Base-by-base conservation (phyloP, 2,888 invertebrate species). In the Trilocha varians region DNA sequence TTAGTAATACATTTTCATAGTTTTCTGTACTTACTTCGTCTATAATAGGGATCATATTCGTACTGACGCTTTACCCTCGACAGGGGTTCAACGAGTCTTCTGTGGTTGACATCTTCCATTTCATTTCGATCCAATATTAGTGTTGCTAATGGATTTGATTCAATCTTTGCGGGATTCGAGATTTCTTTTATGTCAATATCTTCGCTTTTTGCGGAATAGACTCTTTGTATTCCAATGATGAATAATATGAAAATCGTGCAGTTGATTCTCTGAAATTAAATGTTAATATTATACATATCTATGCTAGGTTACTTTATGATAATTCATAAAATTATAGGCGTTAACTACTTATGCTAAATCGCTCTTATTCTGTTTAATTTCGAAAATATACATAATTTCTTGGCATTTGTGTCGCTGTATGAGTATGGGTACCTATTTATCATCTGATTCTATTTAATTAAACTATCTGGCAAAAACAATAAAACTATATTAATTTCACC, bases 1-100 rank as follows among this genome's bases (percentile, higher is more conserved):
- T 13, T 13, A 25, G 13, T 40, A 40, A 40, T 13, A 16, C 36
- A 14, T 14, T 15, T 35, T 13, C 14, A 8, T n/a, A 11, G 13
- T 34, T 33, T 33, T 32, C 34, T 40, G 9, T 47, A 60, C 63
- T 59, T 50, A 65, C 67, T 47, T 41, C 35, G 42, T 43, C 55
- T 48, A 46, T 60, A 56, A 46, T 57, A 53, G 39, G 57, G 57
- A 39, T 52, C 38, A 43, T 52, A 53, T 42, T 48, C 49, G 42
- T 54, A 62, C 46, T 72, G 70, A 42, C 72, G 55, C 53, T 69
- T 72, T 39, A 60, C 55, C 54, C 71, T 59, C 16, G 56, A 55
- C 41, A 53, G 46, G 42, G 48, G 41, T 41, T 48, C 49, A 14
- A 39, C 43, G 42, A 47, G 44, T 40, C 38, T 48, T 37, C 50